phyloP scores from a whole-genome alignment of 2,113 vertebrate genomes.

The Hippocampus zosterae region DNA sequence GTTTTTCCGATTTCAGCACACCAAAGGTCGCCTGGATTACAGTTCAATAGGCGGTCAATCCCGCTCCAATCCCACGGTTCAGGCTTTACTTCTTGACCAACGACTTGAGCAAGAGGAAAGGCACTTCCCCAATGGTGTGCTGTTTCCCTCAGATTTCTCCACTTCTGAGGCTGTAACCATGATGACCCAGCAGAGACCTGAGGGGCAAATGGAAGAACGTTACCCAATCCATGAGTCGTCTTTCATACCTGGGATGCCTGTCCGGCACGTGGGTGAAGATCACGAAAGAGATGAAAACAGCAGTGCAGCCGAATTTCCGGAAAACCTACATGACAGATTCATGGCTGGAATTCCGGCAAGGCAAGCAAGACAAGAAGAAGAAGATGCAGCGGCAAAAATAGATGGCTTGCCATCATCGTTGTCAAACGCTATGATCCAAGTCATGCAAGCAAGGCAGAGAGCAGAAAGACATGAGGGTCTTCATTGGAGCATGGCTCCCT shows the following conservation, averaged over 20 bases:
- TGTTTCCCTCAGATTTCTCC: constrained; percentile 40
- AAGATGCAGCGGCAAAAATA: background rate
- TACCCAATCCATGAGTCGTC: background rate
- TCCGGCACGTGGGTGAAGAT: constrained; percentile 17
- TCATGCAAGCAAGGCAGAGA: constrained; percentile 54
- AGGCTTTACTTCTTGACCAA: constrained; percentile 46
- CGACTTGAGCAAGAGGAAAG: constrained; percentile 36
- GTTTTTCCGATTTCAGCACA: constrained; percentile 20
- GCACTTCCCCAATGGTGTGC: constrained; percentile 8
- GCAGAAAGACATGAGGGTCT: constrained; percentile 43
- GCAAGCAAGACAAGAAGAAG: constrained; percentile 36
- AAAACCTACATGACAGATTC: constrained; percentile 8
- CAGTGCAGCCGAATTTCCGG: constrained; percentile 2
- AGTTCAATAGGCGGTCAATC: constrained; percentile 20
- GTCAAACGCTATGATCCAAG: constrained; percentile 52
- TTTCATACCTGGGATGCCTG: constrained; percentile 12
- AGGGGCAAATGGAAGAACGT: background rate
- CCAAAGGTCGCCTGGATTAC: constrained; percentile 15
- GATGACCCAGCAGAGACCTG: constrained; percentile 31
- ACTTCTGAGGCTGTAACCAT: constrained; percentile 36
- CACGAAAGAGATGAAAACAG: constrained; percentile 11
- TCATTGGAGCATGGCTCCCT: constrained; percentile 11
- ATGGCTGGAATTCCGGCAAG: constrained; percentile 17
- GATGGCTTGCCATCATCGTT: constrained; percentile 10
- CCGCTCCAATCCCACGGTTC: constrained; percentile 47